Percentiles rank a stretch among this genome's conserved stretches.
phyloP scores from a whole-genome alignment of 1,140 invertebrate genomes.

The Globodera ellingtonae region DNA sequence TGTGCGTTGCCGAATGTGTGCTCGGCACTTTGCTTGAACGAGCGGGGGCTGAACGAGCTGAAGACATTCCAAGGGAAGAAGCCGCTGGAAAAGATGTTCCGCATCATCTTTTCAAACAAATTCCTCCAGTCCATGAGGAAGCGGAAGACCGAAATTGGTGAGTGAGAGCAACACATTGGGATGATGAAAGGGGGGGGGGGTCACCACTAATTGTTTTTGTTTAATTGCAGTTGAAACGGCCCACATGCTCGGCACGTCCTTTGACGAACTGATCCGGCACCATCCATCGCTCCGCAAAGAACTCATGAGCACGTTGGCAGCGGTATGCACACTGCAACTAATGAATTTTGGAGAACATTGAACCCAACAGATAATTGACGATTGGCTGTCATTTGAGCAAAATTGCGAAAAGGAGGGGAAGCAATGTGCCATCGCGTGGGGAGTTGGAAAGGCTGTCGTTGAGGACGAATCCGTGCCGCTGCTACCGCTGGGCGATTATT shows the following conservation, averaged over 20 bases:
- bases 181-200: too few species aligned
- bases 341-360: too few species aligned
- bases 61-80: slow-evolving; percentile 78
- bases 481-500: slow-evolving; percentile 46
- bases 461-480: slow-evolving; percentile 26
- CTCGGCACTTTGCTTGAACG: slow-evolving; percentile 84
- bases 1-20: slow-evolving; percentile 87
- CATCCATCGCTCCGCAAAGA: slow-evolving; percentile 76
- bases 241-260: slow-evolving; percentile 83
- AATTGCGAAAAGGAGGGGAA: slow-evolving; percentile 12
- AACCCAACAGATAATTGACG: slow-evolving; percentile 29
- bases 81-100: slow-evolving; percentile 83
- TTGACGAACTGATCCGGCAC: slow-evolving; percentile 90
- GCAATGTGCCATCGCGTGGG: slow-evolving; percentile 31
- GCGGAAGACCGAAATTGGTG: slow-evolving; percentile 49
- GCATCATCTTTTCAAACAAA: slow-evolving; percentile 66
- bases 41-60: slow-evolving; percentile 78
- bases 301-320: slow-evolving; percentile 43
- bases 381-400: slow-evolving; percentile 36
- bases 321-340: slow-evolving; percentile 23
- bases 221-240: slow-evolving; percentile 75
- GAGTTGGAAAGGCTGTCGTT: slow-evolving; percentile 28
- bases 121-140: slow-evolving; percentile 54
- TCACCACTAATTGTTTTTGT: too few species aligned
- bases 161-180: slow-evolving; percentile 1